phyloP scores from a whole-genome alignment of 2,797 vertebrate genomes.

The Caiman crocodilus region DNA sequence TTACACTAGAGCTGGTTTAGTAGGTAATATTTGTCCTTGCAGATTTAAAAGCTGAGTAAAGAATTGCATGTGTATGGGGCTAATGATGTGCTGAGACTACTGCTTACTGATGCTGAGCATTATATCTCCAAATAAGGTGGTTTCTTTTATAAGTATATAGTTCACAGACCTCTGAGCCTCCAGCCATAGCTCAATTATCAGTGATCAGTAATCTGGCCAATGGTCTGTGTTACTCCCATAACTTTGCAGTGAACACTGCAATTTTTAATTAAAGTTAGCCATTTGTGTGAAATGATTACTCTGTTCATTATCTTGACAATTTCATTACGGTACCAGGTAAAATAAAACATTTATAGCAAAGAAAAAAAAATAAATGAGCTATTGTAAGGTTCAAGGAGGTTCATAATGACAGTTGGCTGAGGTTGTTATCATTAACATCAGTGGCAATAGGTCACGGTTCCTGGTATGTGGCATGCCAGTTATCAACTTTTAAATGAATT shows the following conservation, averaged over 20 bases:
- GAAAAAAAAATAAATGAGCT: constrained; percentile 66
- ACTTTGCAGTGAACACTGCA: constrained; percentile 68
- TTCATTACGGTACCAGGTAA: constrained; percentile 79
- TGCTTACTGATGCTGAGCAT: constrained; percentile 39
- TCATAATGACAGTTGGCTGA: constrained; percentile 50
- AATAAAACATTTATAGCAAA: constrained; percentile 77
- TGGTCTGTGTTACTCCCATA: constrained; percentile 61
- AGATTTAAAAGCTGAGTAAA: constrained; percentile 52
- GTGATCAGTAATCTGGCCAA: constrained; percentile 58
- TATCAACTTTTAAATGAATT: constrained; percentile 60
- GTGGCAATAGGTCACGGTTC: constrained; percentile 54
- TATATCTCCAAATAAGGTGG: background rate
- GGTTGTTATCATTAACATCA: constrained; percentile 67
- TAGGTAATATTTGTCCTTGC: constrained; percentile 58
- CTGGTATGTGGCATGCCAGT: constrained; percentile 25
- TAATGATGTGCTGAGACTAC: constrained; percentile 67
- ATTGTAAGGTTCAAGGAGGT: constrained; percentile 67
- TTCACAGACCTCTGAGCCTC: constrained; percentile 48
- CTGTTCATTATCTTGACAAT: constrained; percentile 82
- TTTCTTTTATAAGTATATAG: background rate
- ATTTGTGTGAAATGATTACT: constrained; percentile 77
- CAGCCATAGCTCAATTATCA: constrained; percentile 56
- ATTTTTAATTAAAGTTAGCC: constrained; percentile 79
- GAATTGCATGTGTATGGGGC: constrained; percentile 29
- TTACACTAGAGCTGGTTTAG: background rate